Base-by-base conservation (phyloP, 2,797 vertebrate species). In the Arctocebus calabarensis region DNA sequence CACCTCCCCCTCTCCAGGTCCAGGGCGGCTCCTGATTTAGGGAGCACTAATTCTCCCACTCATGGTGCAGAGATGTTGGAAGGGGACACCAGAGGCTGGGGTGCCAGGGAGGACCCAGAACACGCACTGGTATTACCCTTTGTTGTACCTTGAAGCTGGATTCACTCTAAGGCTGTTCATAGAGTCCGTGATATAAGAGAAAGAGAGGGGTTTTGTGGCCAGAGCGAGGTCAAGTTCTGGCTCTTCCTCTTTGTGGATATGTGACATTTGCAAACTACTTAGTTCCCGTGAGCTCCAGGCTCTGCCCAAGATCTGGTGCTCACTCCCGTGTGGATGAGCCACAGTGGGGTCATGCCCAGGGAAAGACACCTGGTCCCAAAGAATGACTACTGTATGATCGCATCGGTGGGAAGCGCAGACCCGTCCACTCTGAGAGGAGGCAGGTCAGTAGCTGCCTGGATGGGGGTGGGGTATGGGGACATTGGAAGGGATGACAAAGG, bases 61-160 rank as follows among this genome's bases (percentile, higher is more conserved):
- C 74, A 52, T 23, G 37, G 45, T 22, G 9, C 8, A 23, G 59
- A 20, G 45, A 32, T 0, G 4, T 37, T 11, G 9, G 57, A 37
- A 74, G n/a, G 22, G 23, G 40, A 83, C 27, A 23, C 64, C n/a
- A n/a, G 19, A 89, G 34, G 48, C 3, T 5, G 3, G 34, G 25
- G 10, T n/a, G 23, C 22, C 8, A 16, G 4, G 43, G 8, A 10
- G 6, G 66, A 25, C 5, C 12, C 45, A 16, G 40, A 55, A 13
- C 0, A 2, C 25, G 19, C 3, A 12, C 7, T 22, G n/a, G 9
- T 14, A 9, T 14, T 64, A 29, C 2, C 25, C 27, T 61, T 29
- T 6, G n/a, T 48, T 59, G 9, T 61, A 48, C 23, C 20, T 2
- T 14, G 81, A 74, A 70, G 34, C 13, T 25, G 32, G 25, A 8